Conservation (phyloP, 1,140 invertebrate species). For the Trigoniulus corallinus region DNA sequence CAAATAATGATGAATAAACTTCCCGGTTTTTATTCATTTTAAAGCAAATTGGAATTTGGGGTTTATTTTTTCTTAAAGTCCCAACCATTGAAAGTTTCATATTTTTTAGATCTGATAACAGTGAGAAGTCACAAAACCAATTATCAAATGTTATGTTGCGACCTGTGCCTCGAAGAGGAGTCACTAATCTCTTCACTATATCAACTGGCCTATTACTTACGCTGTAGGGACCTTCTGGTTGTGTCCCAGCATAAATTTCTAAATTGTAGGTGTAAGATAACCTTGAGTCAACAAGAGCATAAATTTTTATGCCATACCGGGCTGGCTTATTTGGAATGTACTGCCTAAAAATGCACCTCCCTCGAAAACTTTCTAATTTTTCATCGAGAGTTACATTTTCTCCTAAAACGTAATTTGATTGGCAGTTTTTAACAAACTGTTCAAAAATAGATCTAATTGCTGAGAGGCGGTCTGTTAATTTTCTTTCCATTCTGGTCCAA, state of each 20-base stretch:
- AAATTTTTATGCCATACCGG: conserved; percentile 19
- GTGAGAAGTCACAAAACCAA: conserved; percentile 8
- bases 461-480: neutral
- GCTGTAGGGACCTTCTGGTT: neutral
- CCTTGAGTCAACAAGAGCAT: conserved; percentile 8
- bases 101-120: conserved; percentile 2
- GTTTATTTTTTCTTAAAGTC: conserved; percentile 29
- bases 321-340: conserved; percentile 15
- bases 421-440: neutral
- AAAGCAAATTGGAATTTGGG: conserved; percentile 21
- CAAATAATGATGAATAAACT: conserved; percentile 16
- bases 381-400: no score
- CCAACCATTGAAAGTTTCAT: neutral
- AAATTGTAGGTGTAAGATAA: conserved; percentile 9
- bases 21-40: neutral
- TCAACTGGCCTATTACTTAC: neutral
- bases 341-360: conserved; percentile 6
- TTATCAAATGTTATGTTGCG: conserved; percentile 10
- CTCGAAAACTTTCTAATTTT: conserved; percentile 7
- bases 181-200: conserved; percentile 3
- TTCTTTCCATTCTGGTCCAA: neutral
- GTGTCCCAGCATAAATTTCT: neutral
- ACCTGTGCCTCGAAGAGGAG: neutral
- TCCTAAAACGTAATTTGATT: neutral
- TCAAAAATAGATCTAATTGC: neutral